phyloP scores from a whole-genome alignment of 2,113 vertebrate species.

The Ahaetulla prasina region DNA sequence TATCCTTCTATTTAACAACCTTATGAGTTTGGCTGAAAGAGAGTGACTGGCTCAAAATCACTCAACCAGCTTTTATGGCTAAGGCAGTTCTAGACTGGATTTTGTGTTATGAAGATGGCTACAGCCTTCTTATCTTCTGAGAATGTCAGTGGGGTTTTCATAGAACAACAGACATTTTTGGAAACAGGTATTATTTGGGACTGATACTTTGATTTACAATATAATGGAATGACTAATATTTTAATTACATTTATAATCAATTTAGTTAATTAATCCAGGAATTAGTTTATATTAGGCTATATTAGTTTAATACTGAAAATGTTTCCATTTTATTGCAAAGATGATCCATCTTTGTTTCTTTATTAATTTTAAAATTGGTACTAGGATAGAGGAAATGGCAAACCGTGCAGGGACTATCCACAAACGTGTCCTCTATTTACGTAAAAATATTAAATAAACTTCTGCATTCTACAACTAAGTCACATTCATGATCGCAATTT shows the following conservation, averaged over 20 bases:
- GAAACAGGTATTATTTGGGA: background rate
- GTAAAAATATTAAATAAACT: background rate
- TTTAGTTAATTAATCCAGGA: background rate
- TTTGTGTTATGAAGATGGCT: background rate
- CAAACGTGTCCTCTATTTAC: background rate
- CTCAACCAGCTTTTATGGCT: background rate
- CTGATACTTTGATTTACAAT: background rate
- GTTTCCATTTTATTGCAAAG: background rate
- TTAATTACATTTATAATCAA: background rate
- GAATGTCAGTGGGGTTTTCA: background rate
- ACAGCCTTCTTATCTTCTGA: background rate
- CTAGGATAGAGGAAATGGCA: background rate
- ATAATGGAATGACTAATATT: background rate
- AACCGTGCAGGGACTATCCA: background rate
- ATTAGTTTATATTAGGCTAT: background rate
- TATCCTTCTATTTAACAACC: too few species aligned
- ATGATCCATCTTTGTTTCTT: background rate
- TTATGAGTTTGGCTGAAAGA: too few species aligned
- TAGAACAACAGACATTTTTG: background rate
- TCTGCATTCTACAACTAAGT: background rate
- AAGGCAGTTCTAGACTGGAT: background rate
- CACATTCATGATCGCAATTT: background rate
- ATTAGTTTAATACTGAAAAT: background rate
- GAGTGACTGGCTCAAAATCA: background rate
- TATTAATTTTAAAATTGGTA: background rate